Base-by-base conservation (phyloP, 2,888 invertebrate species). In the Athripsodes cinereus region DNA sequence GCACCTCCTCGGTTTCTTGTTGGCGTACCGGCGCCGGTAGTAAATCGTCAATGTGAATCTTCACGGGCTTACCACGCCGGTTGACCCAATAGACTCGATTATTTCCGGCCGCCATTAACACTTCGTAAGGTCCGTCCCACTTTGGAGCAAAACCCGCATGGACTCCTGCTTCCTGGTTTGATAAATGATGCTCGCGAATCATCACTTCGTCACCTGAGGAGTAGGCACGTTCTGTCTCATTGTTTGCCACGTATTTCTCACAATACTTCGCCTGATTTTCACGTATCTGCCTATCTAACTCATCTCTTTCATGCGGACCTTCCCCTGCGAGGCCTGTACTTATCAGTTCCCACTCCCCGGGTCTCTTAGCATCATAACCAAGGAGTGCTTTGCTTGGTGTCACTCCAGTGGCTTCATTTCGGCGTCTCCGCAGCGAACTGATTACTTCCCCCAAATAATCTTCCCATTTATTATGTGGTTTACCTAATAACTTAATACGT, bases 391-490 rank as follows among this genome's bases (percentile, higher is more conserved):
- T 11, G 11, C 40, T 40, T 35, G 53, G 53, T 2, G 53, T 53
- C 20, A 53, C 40, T 1, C 40, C 40, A 8, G 53, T 53, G 2
- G 53, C 44, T 2, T 22, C 40, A 21, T 53, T 53, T 20, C 21
- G 22, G 11, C 53, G 18, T 8, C 53, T 19, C n/a, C 53, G 35
- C 21, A 53, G 22, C 11, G 52, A 5, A 3, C 13, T n/a, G 11
- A 35, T 2, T 11, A 53, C 26, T 2, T 18, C 8, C 2, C 40
- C 20, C 8, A 53, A 16, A 10, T 53, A 13, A 2, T 18, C 20
- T 11, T 40, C 20, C 53, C 53, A 53, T 6, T 5, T 35, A 13
- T 5, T n/a, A n/a, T 40, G 53, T 10, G 19, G 26, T 18, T 61
- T 0, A n/a, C n/a, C n/a, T n/a, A n/a, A n/a, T n/a, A n/a, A n/a